phyloP scores from a whole-genome alignment of 2,888 invertebrate genomes.

The Drosophila koepferae region DNA sequence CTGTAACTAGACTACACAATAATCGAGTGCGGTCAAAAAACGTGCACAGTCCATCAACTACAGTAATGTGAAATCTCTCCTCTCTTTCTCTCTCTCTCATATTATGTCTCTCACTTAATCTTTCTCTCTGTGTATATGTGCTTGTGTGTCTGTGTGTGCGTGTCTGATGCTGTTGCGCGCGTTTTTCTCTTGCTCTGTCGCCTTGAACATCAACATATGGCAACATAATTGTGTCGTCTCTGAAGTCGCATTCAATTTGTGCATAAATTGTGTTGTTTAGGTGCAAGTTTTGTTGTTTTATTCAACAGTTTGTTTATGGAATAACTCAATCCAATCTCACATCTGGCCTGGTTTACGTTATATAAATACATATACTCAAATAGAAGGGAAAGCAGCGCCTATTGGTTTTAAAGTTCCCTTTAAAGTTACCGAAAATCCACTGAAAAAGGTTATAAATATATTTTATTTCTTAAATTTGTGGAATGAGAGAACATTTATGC shows the following conservation, averaged over 20 bases:
- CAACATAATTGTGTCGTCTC: conserved; percentile 63
- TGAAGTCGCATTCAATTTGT: conserved; percentile 49
- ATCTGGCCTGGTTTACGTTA: conserved; percentile 48
- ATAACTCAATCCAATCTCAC: conserved; percentile 40
- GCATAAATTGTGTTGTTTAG: conserved; percentile 26
- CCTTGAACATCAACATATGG: conserved; percentile 65
- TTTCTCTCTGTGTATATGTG: neutral
- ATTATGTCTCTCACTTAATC: neutral
- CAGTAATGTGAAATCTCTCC: conserved; percentile 23
- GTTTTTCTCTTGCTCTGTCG: conserved; percentile 29
- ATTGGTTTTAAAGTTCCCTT: conserved; percentile 10
- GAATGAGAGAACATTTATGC: neutral
- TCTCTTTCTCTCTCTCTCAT: neutral
- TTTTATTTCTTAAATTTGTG: neutral
- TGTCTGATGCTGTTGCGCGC: conserved; percentile 48
- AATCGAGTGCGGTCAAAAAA: conserved; percentile 13
- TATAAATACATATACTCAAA: conserved; percentile 5
- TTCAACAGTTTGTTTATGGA: conserved; percentile 50
- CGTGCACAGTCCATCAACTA: conserved; percentile 8
- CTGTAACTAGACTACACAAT: conserved; percentile 54
- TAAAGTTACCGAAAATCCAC: neutral
- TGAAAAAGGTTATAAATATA: neutral
- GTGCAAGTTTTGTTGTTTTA: conserved; percentile 39
- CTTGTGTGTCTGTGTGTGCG: conserved; percentile 17
- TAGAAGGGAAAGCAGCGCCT: neutral